Percentiles rank a stretch among this genome's conserved stretches.
Evolutionary conservation across 2,888 invertebrate genomes (phyloP).

Genomic region (Drosophila meridionalis): DNA sequence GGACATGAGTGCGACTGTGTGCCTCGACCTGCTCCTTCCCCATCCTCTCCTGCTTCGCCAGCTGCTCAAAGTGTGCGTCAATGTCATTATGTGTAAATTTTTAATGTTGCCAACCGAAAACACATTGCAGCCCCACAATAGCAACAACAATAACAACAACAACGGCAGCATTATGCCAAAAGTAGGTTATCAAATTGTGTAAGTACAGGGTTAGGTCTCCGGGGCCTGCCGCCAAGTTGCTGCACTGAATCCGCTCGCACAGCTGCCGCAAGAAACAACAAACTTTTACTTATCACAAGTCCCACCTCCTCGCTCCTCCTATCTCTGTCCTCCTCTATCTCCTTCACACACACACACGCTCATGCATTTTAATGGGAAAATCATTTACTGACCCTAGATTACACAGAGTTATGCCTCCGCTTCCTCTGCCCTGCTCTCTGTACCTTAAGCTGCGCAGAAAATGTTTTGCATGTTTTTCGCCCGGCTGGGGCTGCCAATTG

Average conservation of each 20-base stretch:
- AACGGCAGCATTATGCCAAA: conserved; percentile 35
- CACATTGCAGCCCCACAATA: conserved; percentile 36
- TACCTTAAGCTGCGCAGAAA: conserved; percentile 16
- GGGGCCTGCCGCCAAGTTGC: conserved; percentile 52
- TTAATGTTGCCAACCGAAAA: conserved; percentile 68
- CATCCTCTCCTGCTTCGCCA: not conserved
- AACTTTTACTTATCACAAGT: conserved; percentile 62
- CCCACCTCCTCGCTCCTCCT: not conserved
- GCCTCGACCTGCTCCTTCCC: not conserved
- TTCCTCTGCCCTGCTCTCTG: not conserved
- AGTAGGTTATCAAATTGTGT: conserved; percentile 80
- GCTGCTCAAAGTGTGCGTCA: conserved; percentile 50
- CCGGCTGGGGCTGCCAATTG: conserved; percentile 60
- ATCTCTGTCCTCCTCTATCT: not conserved
- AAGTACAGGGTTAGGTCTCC: conserved; percentile 41
- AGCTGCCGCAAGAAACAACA: conserved; percentile 51
- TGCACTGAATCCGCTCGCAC: conserved; percentile 44
- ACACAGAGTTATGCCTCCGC: conserved; percentile 39
- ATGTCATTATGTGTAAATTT: conserved; percentile 76
- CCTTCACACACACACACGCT: conserved; percentile 3
- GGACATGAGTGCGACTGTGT: conserved; percentile 54
- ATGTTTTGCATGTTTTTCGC: conserved; percentile 71
- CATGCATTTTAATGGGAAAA: conserved; percentile 62
- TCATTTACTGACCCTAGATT: conserved; percentile 69
- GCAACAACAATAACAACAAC: conserved; percentile 20